Conservation (phyloP, 2,113 vertebrate genomes). For the Orientallactaga bullata region DNA sequence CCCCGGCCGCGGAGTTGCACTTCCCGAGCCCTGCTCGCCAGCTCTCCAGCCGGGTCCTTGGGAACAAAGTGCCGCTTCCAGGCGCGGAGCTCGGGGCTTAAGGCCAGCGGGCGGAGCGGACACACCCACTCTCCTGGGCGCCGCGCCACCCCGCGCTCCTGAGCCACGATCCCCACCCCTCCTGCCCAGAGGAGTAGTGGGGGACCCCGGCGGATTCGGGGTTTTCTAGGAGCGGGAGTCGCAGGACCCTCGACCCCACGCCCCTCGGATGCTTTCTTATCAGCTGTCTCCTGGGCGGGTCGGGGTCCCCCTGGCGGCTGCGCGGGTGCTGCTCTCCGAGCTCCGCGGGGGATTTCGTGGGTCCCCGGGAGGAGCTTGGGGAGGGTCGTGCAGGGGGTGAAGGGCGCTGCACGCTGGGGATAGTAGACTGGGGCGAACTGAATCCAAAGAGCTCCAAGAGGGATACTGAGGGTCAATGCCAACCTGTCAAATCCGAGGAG, state of each 20-base stretch:
- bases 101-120: constrained; percentile 8
- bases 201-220: too few species aligned
- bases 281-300: constrained; percentile 1
- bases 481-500: neutral
- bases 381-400: too few species aligned
- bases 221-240: neutral
- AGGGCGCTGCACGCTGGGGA: neutral
- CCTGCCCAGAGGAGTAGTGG: neutral
- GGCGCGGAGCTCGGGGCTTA: neutral
- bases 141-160: accelerated
- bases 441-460: neutral
- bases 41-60: neutral
- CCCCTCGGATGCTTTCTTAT: constrained; percentile 44
- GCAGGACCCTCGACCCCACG: constrained; percentile 12
- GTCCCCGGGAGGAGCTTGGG: accelerated
- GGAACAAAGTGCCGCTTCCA: neutral
- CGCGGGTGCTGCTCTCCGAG: neutral
- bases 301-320: constrained; percentile 82
- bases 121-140: constrained; percentile 63
- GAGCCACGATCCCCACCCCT: neutral
- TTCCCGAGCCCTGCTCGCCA: neutral
- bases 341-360: neutral
- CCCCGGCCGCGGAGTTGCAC: constrained; percentile 60
- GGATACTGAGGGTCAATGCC: neutral
- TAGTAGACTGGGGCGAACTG: accelerated